Conservation (phyloP, 2,888 invertebrate genomes). For the Synanthedon myopaeformis region DNA sequence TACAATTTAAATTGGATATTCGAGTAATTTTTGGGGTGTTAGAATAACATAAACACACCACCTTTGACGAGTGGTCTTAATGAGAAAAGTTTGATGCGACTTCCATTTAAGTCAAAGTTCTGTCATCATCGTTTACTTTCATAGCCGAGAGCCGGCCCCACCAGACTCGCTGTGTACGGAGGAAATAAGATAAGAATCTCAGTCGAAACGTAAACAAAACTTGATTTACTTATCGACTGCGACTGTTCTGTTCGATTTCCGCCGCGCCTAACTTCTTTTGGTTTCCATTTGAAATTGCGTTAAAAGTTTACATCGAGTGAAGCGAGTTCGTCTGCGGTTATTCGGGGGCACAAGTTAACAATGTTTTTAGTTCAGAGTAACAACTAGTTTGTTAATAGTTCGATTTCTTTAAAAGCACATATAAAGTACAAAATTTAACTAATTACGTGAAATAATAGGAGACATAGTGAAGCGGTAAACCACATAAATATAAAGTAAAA, state of each 20-base stretch:
- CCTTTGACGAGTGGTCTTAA: constrained; percentile 65
- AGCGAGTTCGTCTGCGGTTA: not conserved
- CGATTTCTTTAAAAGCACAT: not conserved
- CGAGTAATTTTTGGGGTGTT: constrained; percentile 33
- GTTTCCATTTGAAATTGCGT: constrained; percentile 47
- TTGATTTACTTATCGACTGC: constrained; percentile 41
- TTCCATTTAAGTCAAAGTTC: constrained; percentile 64
- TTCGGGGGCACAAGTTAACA: constrained; percentile 23
- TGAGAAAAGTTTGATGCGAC: constrained; percentile 68
- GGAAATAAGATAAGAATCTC: constrained; percentile 43
- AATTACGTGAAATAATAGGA: too few relatives aligned
- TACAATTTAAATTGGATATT: too few relatives aligned
- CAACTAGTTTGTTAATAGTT: constrained; percentile 9
- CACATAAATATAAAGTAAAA: too few relatives aligned
- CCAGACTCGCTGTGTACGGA: constrained; percentile 22
- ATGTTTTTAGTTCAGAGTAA: constrained; percentile 34
- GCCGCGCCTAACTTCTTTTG: constrained; percentile 34
- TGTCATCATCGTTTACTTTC: constrained; percentile 59
- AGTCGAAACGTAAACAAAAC: constrained; percentile 49
- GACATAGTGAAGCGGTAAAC: too few relatives aligned
- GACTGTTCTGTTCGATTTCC: constrained; percentile 38
- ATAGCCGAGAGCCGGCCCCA: constrained; percentile 29
- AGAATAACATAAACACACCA: constrained; percentile 63
- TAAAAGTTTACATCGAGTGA: constrained; percentile 44
- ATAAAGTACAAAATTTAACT: not conserved